Conservation (phyloP, 1,140 invertebrate species). For the Zaprionus lachaisei region DNA sequence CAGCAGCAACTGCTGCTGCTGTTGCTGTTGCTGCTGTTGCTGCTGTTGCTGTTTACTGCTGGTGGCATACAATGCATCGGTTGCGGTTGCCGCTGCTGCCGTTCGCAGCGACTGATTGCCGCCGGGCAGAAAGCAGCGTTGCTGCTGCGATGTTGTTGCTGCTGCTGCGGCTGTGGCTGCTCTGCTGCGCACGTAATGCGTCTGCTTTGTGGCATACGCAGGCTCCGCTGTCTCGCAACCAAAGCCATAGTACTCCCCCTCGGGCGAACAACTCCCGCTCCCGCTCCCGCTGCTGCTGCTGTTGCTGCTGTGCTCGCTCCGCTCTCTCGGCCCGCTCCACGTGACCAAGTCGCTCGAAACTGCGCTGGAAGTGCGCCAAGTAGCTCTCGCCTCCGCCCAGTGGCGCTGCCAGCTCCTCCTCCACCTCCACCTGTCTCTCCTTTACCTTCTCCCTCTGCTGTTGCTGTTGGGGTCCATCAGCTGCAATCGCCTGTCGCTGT, state of each 20-base stretch:
- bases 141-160: not conserved
- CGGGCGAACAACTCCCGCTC: slow-evolving; percentile 27
- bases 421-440: slow-evolving; percentile 9
- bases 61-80: slow-evolving; percentile 68
- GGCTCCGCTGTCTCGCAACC: slow-evolving; percentile 38
- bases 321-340: not conserved
- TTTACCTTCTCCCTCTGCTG: not conserved
- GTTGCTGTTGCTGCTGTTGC: slow-evolving; percentile 40
- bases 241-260: slow-evolving; percentile 61
- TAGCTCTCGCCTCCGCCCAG: slow-evolving; percentile 67
- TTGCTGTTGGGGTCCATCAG: slow-evolving; percentile 32
- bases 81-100: slow-evolving; percentile 25
- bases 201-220: slow-evolving; percentile 51
- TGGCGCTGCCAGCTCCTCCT: slow-evolving; percentile 20
- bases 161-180: slow-evolving; percentile 10
- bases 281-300: not conserved
- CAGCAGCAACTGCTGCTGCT: slow-evolving; percentile 28
- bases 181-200: slow-evolving; percentile 56
- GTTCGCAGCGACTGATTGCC: slow-evolving; percentile 24
- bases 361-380: slow-evolving; percentile 75
- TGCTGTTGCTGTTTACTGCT: slow-evolving; percentile 66
- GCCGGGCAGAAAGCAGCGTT: slow-evolving; percentile 19
- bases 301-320: not conserved
- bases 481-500: slow-evolving; percentile 64
- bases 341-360: slow-evolving; percentile 52